Evolutionary conservation across 2,113 vertebrate species (phyloP).

Genomic region (Pygathrix nemaeus): DNA sequence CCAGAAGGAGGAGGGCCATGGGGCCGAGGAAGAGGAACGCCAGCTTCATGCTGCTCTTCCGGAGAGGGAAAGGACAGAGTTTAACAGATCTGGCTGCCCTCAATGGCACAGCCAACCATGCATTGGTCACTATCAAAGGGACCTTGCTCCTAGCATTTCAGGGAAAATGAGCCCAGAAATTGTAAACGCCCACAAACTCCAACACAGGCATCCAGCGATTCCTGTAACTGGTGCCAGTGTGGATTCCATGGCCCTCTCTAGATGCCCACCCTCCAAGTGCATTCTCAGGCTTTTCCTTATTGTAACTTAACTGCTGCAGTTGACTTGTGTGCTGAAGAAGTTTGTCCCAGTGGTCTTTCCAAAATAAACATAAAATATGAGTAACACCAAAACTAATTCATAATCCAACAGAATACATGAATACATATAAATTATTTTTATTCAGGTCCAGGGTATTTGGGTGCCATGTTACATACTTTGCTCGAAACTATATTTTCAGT

Average conservation of each 20-base stretch:
- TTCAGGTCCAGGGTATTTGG: background rate
- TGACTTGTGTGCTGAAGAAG: background rate
- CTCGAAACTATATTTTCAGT: background rate
- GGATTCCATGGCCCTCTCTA: background rate
- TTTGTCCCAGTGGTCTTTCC: background rate
- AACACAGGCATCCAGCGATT: background rate
- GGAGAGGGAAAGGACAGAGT: background rate
- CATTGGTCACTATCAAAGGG: background rate
- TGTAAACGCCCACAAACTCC: background rate
- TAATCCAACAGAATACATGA: background rate
- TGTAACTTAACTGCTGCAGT: background rate
- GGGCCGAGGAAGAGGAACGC: background rate
- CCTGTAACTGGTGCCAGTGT: background rate
- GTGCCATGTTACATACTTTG: background rate
- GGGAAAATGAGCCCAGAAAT: background rate
- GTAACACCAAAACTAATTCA: background rate
- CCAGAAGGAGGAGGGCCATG: conserved; percentile 71
- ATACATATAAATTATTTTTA: background rate
- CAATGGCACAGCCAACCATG: background rate
- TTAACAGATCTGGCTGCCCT: background rate
- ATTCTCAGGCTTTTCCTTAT: background rate
- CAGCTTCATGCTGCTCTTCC: conserved; percentile 77
- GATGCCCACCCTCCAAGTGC: background rate
- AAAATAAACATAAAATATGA: background rate
- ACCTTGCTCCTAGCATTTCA: background rate